A percentile compares a stretch with the other conserved stretches of the same genome.
Evolutionary conservation across 37 sponge, comb jelly and placozoan species (phyloP).

Genomic region (Cladorhizidae sp.): DNA sequence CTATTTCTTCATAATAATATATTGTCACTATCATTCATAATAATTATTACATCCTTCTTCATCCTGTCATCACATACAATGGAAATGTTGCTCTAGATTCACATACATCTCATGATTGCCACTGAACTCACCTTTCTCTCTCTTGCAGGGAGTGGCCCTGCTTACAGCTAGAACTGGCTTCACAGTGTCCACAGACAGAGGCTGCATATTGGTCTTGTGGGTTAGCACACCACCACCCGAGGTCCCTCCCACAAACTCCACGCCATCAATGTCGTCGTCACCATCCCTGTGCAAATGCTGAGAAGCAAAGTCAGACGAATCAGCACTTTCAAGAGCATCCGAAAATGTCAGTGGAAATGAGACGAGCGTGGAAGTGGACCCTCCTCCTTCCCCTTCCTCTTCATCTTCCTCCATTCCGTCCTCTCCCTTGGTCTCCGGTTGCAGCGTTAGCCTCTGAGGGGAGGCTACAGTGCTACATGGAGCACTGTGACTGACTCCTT

Average conservation of each 20-base stretch:
- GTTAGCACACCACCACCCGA: not conserved
- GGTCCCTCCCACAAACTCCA: no score
- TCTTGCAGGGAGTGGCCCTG: not conserved
- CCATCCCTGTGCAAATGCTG: no score
- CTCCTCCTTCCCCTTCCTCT: not conserved
- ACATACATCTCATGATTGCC: not conserved
- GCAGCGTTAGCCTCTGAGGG: no score
- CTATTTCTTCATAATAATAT: no score
- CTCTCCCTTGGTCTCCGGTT: not conserved
- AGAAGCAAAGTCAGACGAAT: not conserved
- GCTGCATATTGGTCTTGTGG: constrained; percentile 1
- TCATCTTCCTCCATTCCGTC: constrained; percentile 1
- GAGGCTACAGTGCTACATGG: not conserved
- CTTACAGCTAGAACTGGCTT: not conserved
- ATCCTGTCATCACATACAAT: no score
- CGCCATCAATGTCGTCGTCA: no score
- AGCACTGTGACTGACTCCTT: not conserved
- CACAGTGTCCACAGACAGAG: not conserved
- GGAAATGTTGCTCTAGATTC: no score
- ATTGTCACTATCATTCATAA: no score
- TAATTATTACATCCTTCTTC: no score
- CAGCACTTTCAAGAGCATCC: not conserved
- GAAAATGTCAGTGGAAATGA: constrained; percentile 16
- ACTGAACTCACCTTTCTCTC: not conserved
- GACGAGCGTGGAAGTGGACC: constrained; percentile 37